phyloP scores from a whole-genome alignment of 2,113 vertebrate genomes.

The Etia nguti region DNA sequence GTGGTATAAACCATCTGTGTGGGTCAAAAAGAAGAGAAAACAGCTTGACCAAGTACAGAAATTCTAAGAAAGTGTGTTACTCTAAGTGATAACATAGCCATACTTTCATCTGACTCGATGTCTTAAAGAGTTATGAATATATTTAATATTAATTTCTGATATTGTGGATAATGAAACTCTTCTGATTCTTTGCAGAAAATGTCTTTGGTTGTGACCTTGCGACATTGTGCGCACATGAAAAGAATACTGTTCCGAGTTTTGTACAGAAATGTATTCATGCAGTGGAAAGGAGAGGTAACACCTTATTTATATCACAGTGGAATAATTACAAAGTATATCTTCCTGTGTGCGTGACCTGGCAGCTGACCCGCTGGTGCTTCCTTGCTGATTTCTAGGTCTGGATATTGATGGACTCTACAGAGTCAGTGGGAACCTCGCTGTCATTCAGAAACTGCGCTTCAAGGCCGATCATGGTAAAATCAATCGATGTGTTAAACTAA shows the following conservation, averaged over 20 bases:
- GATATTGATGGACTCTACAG: constrained; percentile 91
- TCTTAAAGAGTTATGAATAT: background rate
- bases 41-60: background rate
- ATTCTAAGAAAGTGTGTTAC: accelerated
- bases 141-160: background rate
- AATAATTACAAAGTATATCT: accelerated
- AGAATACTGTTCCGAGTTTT: constrained; percentile 78
- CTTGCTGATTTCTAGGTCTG: constrained; percentile 70
- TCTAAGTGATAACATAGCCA: background rate
- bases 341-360: accelerated
- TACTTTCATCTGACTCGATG: background rate
- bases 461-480: constrained; percentile 88
- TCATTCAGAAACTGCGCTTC: constrained; percentile 91
- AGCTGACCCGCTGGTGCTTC: background rate
- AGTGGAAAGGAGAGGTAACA: constrained; percentile 84
- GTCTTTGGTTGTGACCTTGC: constrained; percentile 87
- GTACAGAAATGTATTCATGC: constrained; percentile 83
- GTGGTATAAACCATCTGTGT: background rate
- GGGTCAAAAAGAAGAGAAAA: no score
- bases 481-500: background rate
- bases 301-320: background rate
- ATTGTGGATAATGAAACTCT: background rate
- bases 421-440: constrained; percentile 91
- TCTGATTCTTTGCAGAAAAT: constrained; percentile 75
- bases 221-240: constrained; percentile 81